Conservation (phyloP, 2,797 vertebrate genomes). For the Taenioides sp. region DNA sequence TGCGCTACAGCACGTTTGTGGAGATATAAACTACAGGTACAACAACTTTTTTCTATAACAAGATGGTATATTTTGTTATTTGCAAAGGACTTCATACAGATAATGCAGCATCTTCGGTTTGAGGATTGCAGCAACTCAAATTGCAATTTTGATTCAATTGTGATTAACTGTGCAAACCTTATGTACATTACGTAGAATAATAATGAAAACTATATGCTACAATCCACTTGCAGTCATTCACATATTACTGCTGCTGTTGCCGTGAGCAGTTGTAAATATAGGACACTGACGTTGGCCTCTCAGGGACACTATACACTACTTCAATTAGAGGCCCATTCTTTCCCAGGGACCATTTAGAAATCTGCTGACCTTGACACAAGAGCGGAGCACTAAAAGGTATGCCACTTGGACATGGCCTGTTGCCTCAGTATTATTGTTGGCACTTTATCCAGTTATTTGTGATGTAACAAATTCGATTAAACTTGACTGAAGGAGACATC, state of each 20-base stretch:
- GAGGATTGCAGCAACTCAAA: too few species aligned
- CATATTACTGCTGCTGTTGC: not conserved
- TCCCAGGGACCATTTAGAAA: slow-evolving; percentile 44
- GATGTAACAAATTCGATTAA: not conserved
- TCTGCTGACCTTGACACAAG: slow-evolving; percentile 45
- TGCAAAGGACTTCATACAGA: too few species aligned
- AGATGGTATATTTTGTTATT: too few species aligned
- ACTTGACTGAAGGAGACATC: not conserved
- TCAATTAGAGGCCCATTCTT: slow-evolving; percentile 38
- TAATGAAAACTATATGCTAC: too few species aligned
- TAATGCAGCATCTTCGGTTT: too few species aligned
- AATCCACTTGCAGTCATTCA: slow-evolving; percentile 21
- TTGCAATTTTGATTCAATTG: too few species aligned
- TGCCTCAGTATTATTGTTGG: not conserved
- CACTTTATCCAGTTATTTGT: not conserved
- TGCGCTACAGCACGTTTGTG: too few species aligned
- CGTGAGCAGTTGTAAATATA: slow-evolving; percentile 51
- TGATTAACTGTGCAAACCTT: too few species aligned
- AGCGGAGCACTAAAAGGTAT: slow-evolving; percentile 32
- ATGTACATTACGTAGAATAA: too few species aligned
- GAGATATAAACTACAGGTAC: too few species aligned
- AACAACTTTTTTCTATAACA: too few species aligned
- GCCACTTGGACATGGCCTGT: not conserved
- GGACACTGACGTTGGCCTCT: slow-evolving; percentile 28
- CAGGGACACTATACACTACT: slow-evolving; percentile 20